Percentiles rank a stretch among this genome's conserved stretches.
These are phyloP conservation scores for Oenanthe melanoleuca DNA, from an alignment of 2,113 vertebrate genomes.

Conservation along the genomic window DNA sequence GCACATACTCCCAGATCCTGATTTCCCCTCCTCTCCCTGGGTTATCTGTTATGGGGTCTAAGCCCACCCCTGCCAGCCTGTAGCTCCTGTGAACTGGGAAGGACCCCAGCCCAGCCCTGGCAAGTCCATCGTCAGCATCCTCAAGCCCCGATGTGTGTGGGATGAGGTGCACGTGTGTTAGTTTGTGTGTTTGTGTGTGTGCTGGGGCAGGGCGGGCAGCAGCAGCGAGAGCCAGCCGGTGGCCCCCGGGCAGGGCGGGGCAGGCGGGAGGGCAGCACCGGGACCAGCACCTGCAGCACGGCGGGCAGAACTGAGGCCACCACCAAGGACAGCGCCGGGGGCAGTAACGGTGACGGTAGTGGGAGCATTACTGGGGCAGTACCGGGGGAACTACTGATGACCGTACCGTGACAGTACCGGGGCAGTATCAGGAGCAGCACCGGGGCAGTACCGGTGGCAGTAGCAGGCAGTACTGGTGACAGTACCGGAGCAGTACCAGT, in stretches of 20 bases:
- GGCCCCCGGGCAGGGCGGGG: background rate
- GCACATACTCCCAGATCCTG: rapidly evolving
- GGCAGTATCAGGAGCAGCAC: no score
- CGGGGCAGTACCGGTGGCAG: no score
- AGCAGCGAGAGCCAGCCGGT: background rate
- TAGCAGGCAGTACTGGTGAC: no score
- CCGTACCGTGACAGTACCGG: no score
- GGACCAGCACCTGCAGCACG: background rate
- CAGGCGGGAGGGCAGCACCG: background rate
- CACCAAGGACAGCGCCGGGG: background rate
- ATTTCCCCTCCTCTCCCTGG: background rate
- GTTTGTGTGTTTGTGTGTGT: no score
- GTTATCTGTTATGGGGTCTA: no score
- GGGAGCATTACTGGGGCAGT: background rate
- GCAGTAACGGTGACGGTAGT: no score
- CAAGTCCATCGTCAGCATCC: background rate
- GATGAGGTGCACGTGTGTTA: background rate
- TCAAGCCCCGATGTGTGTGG: rapidly evolving
- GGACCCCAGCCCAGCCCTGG: no score
- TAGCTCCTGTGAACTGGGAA: rapidly evolving
- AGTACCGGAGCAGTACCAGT: no score
- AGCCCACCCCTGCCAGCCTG: background rate
- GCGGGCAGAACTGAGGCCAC: no score
- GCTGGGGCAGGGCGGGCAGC: background rate
- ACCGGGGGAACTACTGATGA: no score